Conservation (phyloP, 2,113 vertebrate genomes). For the Petromus typicus region DNA sequence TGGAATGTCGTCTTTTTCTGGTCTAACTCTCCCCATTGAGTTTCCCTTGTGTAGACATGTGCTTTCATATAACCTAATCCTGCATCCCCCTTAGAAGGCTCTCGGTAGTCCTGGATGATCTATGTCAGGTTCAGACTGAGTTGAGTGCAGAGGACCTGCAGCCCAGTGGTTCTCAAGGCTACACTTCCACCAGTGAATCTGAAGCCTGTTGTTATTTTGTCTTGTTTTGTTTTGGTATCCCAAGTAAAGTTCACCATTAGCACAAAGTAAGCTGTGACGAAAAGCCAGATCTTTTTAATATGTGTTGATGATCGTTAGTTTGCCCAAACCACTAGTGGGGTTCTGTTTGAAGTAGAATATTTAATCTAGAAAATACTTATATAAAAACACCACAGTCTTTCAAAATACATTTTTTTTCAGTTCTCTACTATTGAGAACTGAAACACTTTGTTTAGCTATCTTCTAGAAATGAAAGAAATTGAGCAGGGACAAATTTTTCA, state of each 20-base stretch:
- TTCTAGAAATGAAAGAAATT: background rate
- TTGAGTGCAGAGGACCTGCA: background rate
- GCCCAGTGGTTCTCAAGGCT: background rate
- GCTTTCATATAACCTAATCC: background rate
- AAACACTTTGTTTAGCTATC: background rate
- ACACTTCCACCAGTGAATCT: background rate
- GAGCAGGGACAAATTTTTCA: background rate
- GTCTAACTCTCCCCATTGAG: background rate
- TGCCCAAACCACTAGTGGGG: background rate
- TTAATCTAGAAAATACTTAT: background rate
- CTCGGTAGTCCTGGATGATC: background rate
- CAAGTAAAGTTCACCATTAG: background rate
- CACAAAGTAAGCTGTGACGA: background rate
- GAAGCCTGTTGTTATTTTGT: background rate
- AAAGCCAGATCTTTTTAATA: background rate
- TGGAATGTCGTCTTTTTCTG: constrained; percentile 9
- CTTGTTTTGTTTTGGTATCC: background rate
- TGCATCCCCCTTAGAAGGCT: background rate
- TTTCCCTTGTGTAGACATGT: background rate
- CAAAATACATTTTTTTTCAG: background rate
- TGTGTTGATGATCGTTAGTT: background rate
- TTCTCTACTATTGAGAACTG: background rate
- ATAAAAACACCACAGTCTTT: background rate
- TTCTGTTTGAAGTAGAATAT: background rate
- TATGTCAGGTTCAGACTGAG: background rate